Evolutionary conservation across 2,797 vertebrate genomes (phyloP).

Genomic region (Heliangelus exortis): DNA sequence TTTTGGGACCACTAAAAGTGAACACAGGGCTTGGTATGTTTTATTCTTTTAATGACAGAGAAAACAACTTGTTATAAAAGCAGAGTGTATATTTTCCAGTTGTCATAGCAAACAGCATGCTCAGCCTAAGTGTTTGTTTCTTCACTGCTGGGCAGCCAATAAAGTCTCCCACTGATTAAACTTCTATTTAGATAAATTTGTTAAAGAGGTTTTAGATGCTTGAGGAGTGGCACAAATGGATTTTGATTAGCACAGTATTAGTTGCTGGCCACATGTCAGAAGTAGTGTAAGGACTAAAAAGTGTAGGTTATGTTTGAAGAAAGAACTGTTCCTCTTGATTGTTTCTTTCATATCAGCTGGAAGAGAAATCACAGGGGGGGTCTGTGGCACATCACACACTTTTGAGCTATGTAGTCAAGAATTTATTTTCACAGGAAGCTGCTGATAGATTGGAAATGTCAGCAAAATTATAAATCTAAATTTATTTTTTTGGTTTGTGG

Average conservation of each 20-base stretch:
- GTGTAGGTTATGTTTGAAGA: not conserved
- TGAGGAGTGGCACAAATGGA: not conserved
- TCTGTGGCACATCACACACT: not conserved
- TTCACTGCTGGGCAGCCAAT: not conserved
- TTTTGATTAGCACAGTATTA: not conserved
- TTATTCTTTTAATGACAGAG: not conserved
- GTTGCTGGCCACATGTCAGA: not conserved
- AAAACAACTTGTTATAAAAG: not conserved
- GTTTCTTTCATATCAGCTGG: not conserved
- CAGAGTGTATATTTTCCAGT: not conserved
- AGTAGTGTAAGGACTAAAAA: not conserved
- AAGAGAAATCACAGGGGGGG: not conserved
- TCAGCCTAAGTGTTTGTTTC: not conserved
- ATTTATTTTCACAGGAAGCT: not conserved
- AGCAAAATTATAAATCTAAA: not conserved
- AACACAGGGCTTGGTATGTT: not conserved
- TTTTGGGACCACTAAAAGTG: not conserved
- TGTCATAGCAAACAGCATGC: not conserved
- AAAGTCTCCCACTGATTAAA: not conserved
- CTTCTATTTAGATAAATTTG: not conserved
- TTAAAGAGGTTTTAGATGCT: not conserved
- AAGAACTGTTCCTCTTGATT: not conserved
- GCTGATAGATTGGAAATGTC: not conserved
- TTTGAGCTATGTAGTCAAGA: not conserved
- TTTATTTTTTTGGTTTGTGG: not conserved